Evolutionary conservation across 2,888 invertebrate genomes (phyloP), one percentile per base, ranked within the genome.

Genomic region (Drosophila ustulata): DNA sequence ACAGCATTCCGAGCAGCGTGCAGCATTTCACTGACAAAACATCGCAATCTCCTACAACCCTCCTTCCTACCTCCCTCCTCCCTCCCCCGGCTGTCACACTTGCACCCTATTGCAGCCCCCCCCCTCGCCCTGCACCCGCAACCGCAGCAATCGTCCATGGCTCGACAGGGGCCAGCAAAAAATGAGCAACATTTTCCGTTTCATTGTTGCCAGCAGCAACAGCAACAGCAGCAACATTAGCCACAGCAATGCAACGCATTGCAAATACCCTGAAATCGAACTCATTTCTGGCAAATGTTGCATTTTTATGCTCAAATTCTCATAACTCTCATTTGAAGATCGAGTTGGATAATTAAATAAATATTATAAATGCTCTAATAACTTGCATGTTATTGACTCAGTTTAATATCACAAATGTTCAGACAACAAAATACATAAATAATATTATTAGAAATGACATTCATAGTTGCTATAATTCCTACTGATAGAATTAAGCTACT

Each of bases 181-280:
- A 88, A 75, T 72, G 86, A 82, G 80, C 86, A 85, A 80, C 83
- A 83, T 83, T 83, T 83, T 82, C 75, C 80, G 83, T 88, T 88
- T 80, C 88, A 83, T 83, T 83, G 83, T 82, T 88, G 78, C 78
- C 75, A 62, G 52, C 56, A 41, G 53, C 34, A 46, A 49, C 53
- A 47, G 39, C 49, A 46, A 39, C 39, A 34, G 46, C 43, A 57
- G 25, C 41, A 57, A n/a, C 45, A 59, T 51, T 46, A 26, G 8
- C 47, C 49, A 8, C 30, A 51, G 39, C 39, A 63, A 56, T 41
- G 18, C 58, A 50, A 68, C 78, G 78, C 49, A 68, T 30, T 34
- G 18, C 50, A 50, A 45, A 64, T 73, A 57, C 63, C 52, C 78
- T 71, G 9, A 34, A 34, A 11, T 32, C 8, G 32, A 32, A 32